Evolutionary conservation across 1,140 invertebrate species (phyloP), one percentile per base, ranked within the genome.

Genomic region (Zaprionus capensis): DNA sequence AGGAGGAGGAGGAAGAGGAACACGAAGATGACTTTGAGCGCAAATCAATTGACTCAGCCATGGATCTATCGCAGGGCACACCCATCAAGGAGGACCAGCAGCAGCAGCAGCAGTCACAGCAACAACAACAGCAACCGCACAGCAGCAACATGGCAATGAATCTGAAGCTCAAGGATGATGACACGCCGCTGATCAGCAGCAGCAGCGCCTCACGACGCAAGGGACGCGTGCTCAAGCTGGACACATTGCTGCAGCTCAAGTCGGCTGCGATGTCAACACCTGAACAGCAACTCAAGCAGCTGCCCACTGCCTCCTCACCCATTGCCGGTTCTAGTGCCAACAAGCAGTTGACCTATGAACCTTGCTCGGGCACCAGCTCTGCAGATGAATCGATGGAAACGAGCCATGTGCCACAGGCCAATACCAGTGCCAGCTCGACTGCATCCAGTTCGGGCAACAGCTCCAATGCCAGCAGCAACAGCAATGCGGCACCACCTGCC

Each of bases 401-500:
- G 7, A 73, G 71, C 36, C 73, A 66, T 56, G 80, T 82, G 65
- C 81, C 81, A 14, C 84, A 81, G 56, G 85, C 70, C 11, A 92
- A 92, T 36, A 91, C 73, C 22, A 87, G 78, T 34, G 78, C 91
- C 59, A 92, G 82, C 41, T 92, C 91, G 1, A 92, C 91, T 3
- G 87, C 91, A 22, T 91, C 87, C 68, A 91, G 87, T 38, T 92
- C 91, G 4, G 91, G 91, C 22, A 92, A 92, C 26, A 92, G 91
- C 61, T 92, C 91, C 24, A 92, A 92, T 71, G 95, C 94, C 11
- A 94, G 94, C 77, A 94, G 91, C 34, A 93, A 93, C 73, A 91
- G 73, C 24, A 93, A 92, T 74, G 80, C 92, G 22, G 87, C 92
- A 14, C 92, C 93, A 41, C 91, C 92, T 4, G 86, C 63, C 38